Percentiles rank a stretch among this genome's conserved stretches.
Conservation (phyloP, 2,888 invertebrate genomes). For the Euzetes globulus region DNA sequence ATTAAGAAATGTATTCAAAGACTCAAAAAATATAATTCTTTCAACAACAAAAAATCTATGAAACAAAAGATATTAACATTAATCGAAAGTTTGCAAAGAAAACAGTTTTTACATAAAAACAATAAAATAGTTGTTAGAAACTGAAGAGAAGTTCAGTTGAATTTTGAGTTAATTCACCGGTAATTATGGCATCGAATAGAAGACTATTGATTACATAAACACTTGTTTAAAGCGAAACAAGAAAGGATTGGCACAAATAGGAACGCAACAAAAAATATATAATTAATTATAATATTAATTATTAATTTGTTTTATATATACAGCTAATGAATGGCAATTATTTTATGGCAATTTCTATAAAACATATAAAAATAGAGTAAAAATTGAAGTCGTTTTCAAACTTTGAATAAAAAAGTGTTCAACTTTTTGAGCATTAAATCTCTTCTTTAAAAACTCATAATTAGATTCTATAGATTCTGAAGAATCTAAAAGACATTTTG, state of each 20-base stretch:
- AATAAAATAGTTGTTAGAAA: neutral
- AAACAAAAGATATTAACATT: neutral
- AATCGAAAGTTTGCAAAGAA: too few relatives aligned
- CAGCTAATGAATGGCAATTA: slow-evolving; percentile 1
- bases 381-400: neutral
- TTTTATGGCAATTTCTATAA: neutral
- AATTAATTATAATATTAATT: neutral
- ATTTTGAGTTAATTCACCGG: slow-evolving; percentile 10
- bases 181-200: slow-evolving; percentile 13
- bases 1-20: neutral
- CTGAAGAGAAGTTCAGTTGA: neutral
- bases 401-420: neutral
- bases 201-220: neutral
- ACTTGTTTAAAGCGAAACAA: neutral
- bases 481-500: neutral
- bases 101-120: neutral
- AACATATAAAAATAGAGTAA: slow-evolving; percentile 1
- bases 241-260: slow-evolving; percentile 21
- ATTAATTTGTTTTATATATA: slow-evolving; percentile 1
- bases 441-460: neutral
- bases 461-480: neutral
- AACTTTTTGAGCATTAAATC: slow-evolving; percentile 18
- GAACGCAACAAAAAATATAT: neutral
- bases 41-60: neutral
- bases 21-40: neutral